Evolutionary conservation across 2,113 vertebrate species (phyloP).

Genomic region (Apodemus speciosus): DNA sequence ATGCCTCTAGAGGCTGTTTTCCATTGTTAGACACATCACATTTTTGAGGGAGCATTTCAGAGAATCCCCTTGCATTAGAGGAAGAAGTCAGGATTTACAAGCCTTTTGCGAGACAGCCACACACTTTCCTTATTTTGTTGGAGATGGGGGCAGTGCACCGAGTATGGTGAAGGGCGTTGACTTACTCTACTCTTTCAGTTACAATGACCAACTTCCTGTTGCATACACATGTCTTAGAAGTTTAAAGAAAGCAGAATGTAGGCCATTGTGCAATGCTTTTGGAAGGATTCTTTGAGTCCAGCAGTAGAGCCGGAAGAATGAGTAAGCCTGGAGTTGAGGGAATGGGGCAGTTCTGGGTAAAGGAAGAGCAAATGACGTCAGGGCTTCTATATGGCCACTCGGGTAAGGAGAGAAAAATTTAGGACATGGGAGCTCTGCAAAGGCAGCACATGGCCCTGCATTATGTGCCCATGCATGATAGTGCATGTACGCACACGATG

Average conservation of each 20-base stretch:
- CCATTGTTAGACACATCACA: background rate
- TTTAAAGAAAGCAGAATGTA: background rate
- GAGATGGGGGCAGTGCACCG: background rate
- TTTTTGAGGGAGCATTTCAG: background rate
- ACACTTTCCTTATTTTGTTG: background rate
- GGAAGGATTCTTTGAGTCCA: background rate
- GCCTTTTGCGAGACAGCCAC: background rate
- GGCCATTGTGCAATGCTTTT: background rate
- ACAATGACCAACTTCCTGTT: background rate
- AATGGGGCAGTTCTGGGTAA: background rate
- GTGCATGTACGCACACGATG: accelerated
- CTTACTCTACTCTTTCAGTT: background rate
- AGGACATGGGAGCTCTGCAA: background rate
- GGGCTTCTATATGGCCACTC: background rate
- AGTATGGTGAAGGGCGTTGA: background rate
- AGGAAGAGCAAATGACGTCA: background rate
- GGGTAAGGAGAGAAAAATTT: background rate
- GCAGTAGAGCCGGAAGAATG: background rate
- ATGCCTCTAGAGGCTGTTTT: background rate
- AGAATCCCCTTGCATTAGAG: background rate
- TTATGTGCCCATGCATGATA: accelerated
- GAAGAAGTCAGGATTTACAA: background rate
- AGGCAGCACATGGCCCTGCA: background rate
- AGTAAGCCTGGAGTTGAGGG: background rate
- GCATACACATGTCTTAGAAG: background rate